Evolutionary conservation across 2,113 vertebrate genomes (phyloP).

Genomic region (Gavia stellata): DNA sequence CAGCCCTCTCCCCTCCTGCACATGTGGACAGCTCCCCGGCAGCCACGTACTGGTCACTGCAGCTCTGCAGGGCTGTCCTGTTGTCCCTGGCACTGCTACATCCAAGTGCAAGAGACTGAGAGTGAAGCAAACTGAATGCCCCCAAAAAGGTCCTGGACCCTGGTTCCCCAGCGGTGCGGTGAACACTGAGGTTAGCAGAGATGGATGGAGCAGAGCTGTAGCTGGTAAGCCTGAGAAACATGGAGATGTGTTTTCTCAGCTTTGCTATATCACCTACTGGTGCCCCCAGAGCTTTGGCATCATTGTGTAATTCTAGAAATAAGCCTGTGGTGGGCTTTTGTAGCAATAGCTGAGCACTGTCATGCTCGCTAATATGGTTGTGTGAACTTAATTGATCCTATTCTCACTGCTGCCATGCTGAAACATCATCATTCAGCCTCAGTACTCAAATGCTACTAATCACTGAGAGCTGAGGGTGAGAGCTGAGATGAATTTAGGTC

Average conservation of each 20-base stretch:
- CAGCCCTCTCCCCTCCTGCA: neutral
- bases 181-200: neutral
- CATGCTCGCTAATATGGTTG: rapidly evolving
- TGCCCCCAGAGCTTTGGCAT: neutral
- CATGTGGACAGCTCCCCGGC: neutral
- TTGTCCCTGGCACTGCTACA: neutral
- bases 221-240: neutral
- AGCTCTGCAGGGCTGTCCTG: neutral
- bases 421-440: neutral
- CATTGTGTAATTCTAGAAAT: neutral
- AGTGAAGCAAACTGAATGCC: neutral
- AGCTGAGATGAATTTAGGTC: neutral
- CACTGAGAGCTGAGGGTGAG: neutral
- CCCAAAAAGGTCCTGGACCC: neutral
- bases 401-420: neutral
- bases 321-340: neutral
- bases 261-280: neutral
- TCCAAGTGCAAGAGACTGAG: neutral
- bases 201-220: neutral
- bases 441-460: neutral
- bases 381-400: neutral
- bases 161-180: neutral
- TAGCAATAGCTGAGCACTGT: neutral
- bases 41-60: neutral
- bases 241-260: neutral